These are phyloP conservation scores for Orthonyx spaldingii DNA, from an alignment of 2,113 vertebrate species.

Conservation along the genomic window DNA sequence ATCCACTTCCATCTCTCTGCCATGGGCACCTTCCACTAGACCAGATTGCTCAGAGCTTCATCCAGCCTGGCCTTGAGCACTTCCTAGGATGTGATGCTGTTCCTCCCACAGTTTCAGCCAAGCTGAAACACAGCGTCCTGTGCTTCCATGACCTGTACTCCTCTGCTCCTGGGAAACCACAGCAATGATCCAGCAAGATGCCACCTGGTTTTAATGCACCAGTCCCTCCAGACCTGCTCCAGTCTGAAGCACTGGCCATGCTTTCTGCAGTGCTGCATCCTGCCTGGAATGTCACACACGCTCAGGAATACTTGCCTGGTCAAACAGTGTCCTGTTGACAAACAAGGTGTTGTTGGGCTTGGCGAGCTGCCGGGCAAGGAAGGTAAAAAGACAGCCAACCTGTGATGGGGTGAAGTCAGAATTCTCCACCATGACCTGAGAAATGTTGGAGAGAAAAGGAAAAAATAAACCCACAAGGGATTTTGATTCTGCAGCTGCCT, in stretches of 20 bases:
- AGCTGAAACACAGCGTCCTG: background rate
- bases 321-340: constrained; percentile 96
- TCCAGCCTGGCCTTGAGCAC: background rate
- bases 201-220: background rate
- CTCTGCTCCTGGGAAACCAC: background rate
- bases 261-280: background rate
- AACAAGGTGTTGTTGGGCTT: constrained; percentile 97
- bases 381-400: constrained; percentile 96
- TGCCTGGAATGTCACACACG: background rate
- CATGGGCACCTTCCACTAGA: background rate
- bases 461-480: background rate
- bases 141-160: background rate
- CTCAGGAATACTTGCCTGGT: constrained; percentile 79
- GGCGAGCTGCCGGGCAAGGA: constrained; percentile 92
- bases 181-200: background rate
- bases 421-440: constrained; percentile 97
- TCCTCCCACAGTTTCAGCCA: background rate
- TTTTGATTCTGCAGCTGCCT: background rate
- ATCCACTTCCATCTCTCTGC: background rate
- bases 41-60: background rate
- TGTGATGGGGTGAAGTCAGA: constrained; percentile 95
- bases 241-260: background rate
- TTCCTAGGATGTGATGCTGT: background rate
- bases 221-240: background rate
- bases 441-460: background rate